Percentiles rank a stretch among this genome's conserved stretches.
phyloP scores from a whole-genome alignment of 2,797 vertebrate genomes.

The Yasuhikotakia modesta region DNA sequence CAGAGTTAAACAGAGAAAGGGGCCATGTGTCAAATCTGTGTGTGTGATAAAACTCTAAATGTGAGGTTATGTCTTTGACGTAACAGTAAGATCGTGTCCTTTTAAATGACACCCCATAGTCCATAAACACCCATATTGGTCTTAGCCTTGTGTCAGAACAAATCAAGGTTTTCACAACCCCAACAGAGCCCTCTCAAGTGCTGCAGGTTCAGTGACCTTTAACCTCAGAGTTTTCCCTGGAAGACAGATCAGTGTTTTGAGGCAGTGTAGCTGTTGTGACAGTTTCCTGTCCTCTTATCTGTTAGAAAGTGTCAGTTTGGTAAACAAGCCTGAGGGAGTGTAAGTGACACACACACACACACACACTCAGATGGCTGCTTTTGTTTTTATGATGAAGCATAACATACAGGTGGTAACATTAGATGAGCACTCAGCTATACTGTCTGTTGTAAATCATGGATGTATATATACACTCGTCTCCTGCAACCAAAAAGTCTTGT shows the following conservation, averaged over 20 bases:
- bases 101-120: not conserved
- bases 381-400: slow-evolving; percentile 1
- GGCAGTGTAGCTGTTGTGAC: slow-evolving; percentile 34
- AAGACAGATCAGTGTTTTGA: not conserved
- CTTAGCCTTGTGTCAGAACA: not conserved
- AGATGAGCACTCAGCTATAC: slow-evolving; percentile 13
- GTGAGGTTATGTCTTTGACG: too few species aligned
- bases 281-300: slow-evolving; percentile 36
- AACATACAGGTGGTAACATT: not conserved
- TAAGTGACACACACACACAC: not conserved
- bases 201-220: slow-evolving; percentile 31
- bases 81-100: not conserved
- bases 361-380: slow-evolving; percentile 26
- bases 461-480: not conserved
- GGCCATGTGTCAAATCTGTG: not conserved
- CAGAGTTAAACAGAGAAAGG: too few species aligned
- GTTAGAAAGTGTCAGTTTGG: slow-evolving; percentile 27
- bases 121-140: not conserved
- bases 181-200: not conserved
- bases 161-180: not conserved
- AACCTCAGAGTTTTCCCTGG: slow-evolving; percentile 25
- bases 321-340: slow-evolving; percentile 45
- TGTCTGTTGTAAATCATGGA: not conserved
- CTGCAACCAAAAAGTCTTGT: not conserved
- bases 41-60: not conserved